Evolutionary conservation across 2,113 vertebrate genomes (phyloP).

Genomic region (Microcebus griseorufus): DNA sequence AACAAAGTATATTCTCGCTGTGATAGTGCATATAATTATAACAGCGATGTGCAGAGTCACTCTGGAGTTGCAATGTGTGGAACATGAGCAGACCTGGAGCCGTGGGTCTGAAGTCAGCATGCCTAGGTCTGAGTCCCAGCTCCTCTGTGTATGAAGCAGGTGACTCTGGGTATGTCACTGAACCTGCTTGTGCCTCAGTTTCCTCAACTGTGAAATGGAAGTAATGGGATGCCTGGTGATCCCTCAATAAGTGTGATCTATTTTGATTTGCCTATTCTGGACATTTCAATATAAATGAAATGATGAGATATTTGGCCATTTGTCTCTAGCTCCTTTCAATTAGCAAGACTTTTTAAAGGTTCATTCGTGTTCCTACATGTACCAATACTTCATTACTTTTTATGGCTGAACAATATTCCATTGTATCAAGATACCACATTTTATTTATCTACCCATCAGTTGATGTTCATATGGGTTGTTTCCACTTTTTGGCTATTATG

Average conservation of each 20-base stretch:
- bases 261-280: neutral
- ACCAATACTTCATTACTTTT: no score
- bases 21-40: accelerated
- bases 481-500: neutral
- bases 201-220: neutral
- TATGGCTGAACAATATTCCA: no score
- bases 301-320: neutral
- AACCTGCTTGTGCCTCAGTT: neutral
- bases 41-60: accelerated
- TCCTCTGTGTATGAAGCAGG: neutral
- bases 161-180: neutral
- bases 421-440: neutral
- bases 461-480: no score
- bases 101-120: accelerated
- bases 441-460: no score
- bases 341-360: neutral
- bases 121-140: neutral
- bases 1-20: accelerated
- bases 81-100: accelerated
- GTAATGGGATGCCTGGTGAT: neutral
- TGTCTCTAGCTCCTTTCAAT: neutral
- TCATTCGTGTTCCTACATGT: neutral
- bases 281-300: neutral
- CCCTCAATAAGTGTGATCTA: neutral
- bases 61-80: accelerated